Evolutionary conservation across 92 coral and sea anemone species (phyloP), one percentile per base, ranked within the genome.

Genomic region (Porites evermanni): DNA sequence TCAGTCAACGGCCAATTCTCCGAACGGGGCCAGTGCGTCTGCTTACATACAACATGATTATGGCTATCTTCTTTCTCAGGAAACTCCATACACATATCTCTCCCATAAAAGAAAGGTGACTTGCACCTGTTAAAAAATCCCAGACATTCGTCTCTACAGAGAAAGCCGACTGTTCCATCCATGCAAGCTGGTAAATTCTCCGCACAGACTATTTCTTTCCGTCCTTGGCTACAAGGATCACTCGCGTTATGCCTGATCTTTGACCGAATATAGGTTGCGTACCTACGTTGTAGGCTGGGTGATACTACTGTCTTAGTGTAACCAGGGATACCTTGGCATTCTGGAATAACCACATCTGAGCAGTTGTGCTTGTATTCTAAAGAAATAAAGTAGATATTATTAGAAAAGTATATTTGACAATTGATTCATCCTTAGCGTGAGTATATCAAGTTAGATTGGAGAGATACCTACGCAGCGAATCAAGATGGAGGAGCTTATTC

Each of bases 11-110:
- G 70, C 95, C 95, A 92, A 77, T 92, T 92, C 47, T 82, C 91
- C 44, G 93, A 77, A n/a, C 95, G 60, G 9, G 95, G 95, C 95
- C 95, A 92, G 77, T 92, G 93, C 0, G 60, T 85, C 69, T 92
- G 95, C 70, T 81, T 78, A 83, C 95, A 92, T 59, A 92, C 44
- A 23, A 11, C 18, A 6, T 3, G 12, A 0, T 63, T 44, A 14
- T 26, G 53, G 17, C 69, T 16, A 16, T 18, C n/a, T 19, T 67
- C 83, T 56, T 91, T 89, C 50, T 72, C 67, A 3, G 95, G 95
- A 24, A 92, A 82, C 64, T 92, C 95, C 80, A 92, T 92, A 32
- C 95, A 92, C 89, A 92, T 92, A 61, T 78, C 73, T 8, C 1
- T 60, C 1, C 29, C 64, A 76, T 86, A 92, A 10, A 75, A 77